These are phyloP conservation scores for Oreonectes daqikongensis DNA, from an alignment of 2,797 vertebrate genomes.

Conservation along the genomic window DNA sequence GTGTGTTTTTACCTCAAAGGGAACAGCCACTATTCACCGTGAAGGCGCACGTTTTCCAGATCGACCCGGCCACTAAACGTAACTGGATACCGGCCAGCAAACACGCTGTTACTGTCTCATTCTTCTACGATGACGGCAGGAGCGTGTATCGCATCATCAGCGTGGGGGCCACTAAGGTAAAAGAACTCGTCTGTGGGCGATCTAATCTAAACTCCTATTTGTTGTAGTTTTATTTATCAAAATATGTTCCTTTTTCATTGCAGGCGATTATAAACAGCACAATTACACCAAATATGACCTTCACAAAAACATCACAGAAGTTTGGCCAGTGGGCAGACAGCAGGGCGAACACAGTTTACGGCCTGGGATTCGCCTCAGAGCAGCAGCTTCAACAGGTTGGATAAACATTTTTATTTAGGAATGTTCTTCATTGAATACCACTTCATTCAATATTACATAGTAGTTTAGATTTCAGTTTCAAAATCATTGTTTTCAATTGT, in stretches of 20 bases:
- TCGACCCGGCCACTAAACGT: conserved; percentile 92
- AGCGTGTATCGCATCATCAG: conserved; percentile 96
- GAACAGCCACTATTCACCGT: conserved; percentile 96
- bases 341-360: conserved; percentile 93
- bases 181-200: conserved; percentile 5
- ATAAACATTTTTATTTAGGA: neutral
- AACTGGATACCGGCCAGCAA: conserved; percentile 97
- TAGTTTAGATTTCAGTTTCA: no score
- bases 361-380: conserved; percentile 91
- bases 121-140: conserved; percentile 91
- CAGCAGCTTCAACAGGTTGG: conserved; percentile 91
- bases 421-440: neutral
- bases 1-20: conserved; percentile 67
- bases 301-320: conserved; percentile 97
- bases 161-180: conserved; percentile 93
- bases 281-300: conserved; percentile 98
- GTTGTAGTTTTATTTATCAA: neutral
- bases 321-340: conserved; percentile 98
- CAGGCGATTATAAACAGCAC: conserved; percentile 99
- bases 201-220: conserved; percentile 8
- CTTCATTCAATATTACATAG: neutral
- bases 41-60: conserved; percentile 96
- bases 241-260: neutral
- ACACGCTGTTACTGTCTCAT: conserved; percentile 91
- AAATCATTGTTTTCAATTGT: neutral